Evolutionary conservation across 1,140 invertebrate genomes (phyloP).

Genomic region (Hycleus phaleratus): DNA sequence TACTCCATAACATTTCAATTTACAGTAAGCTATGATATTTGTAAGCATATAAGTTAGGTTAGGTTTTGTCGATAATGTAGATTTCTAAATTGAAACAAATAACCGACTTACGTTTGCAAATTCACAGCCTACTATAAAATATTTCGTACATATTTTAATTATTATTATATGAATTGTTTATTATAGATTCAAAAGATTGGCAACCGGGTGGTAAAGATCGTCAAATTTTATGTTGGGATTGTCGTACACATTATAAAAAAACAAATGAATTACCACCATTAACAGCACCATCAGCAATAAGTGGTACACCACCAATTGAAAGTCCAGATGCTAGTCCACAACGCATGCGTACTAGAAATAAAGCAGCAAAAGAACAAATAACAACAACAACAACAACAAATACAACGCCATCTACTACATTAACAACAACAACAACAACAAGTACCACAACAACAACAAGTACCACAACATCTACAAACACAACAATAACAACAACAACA

Average conservation of each 20-base stretch:
- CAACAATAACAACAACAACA: conserved; percentile 46
- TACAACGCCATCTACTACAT: conserved; percentile 34
- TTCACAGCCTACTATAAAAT: too few species aligned
- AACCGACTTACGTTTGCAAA: too few species aligned
- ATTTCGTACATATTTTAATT: too few species aligned
- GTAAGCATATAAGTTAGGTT: too few species aligned
- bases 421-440: conserved; percentile 46
- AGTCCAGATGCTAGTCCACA: conserved; percentile 72
- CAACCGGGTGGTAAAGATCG: conserved; percentile 73
- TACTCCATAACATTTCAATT: too few species aligned
- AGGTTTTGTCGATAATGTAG: too few species aligned
- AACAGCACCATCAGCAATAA: conserved; percentile 29
- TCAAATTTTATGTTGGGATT: conserved; percentile 71
- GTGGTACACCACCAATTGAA: conserved; percentile 42
- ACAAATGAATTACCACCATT: conserved; percentile 67
- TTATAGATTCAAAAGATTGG: conserved; percentile 46
- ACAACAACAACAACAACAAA: conserved; percentile 45
- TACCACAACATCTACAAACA: too few species aligned
- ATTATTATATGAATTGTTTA: not conserved
- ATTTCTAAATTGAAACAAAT: not conserved
- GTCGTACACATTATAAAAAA: conserved; percentile 73
- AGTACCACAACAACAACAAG: conserved; percentile 32
- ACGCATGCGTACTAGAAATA: conserved; percentile 81
- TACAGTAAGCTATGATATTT: too few species aligned
- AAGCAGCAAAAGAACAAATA: conserved; percentile 67